Base-by-base conservation (phyloP, 2,797 vertebrate species). In the Distichodus sexfasciatus region DNA sequence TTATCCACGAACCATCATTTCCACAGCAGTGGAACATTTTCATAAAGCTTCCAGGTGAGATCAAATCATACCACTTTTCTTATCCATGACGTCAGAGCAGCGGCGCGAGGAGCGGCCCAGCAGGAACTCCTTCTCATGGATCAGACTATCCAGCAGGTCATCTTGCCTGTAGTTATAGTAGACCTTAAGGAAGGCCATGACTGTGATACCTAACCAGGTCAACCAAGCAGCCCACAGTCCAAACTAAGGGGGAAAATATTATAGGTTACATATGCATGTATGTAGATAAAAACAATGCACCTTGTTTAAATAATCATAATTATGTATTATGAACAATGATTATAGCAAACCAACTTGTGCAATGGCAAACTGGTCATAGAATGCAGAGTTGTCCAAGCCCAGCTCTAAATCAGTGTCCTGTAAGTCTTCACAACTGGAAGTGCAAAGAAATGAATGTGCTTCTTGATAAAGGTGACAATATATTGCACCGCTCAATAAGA, bases 221-320 rank as follows among this genome's bases (percentile, higher is more conserved):
- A 98, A 88, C 97, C 97, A 99, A 3, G 94, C 89, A 35, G 95
- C 95, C 97, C 97, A 99, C 61, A 99, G 90, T 46, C 96, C 96
- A 57, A 96, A 97, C 97, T 99, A 78, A 57, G 85, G 41, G 48
- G 70, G 1, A 29, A 55, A 31, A 40, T 36, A 17, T 26, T 58
- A 58, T 58, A 46, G 1, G 9, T 8, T 14, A 44, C 12, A 14
- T 44, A 44, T 14, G 9, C 9, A 33, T 33, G 9, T 33, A 21
- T 50, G 24, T 31, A 58, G n/a, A 6, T 26, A 54, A 43, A 51
- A 17, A 23, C 2, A 31, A 57, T n/a, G 23, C 7, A 3, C 24
- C 9, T 6, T 12, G n/a, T n/a, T 1, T 43, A 17, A 0, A 43
- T 3, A 41, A 41, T 41, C 3, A 17, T 17, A 48, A 26, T 50